Percentiles rank a stretch among this genome's conserved stretches.
Evolutionary conservation across 53 echinoderm and acorn worm genomes (phyloP).

Genomic region (Hippasteria phrygiana): DNA sequence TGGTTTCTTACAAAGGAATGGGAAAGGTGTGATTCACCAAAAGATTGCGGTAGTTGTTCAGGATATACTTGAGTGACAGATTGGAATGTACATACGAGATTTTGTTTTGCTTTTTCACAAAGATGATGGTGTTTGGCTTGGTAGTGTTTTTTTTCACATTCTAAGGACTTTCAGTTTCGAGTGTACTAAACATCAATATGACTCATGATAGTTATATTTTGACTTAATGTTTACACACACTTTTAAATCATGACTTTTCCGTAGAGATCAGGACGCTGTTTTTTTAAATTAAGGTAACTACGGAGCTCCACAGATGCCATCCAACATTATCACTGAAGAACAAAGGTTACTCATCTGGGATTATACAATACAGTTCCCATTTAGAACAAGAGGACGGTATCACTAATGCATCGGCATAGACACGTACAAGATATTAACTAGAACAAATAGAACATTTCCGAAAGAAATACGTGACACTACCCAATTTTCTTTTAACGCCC

Average conservation of each 20-base stretch:
- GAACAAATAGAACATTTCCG: no score
- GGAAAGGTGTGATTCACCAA: neutral
- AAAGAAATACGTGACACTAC: no score
- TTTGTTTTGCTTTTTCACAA: neutral
- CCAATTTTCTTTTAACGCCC: no score
- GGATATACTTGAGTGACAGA: slow-evolving; percentile 24
- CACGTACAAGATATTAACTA: no score
- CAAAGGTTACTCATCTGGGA: no score
- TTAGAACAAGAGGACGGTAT: no score
- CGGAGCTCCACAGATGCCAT: neutral
- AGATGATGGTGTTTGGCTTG: no score
- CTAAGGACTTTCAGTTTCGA: neutral
- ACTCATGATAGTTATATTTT: neutral
- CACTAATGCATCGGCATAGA: no score
- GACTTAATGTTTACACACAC: neutral
- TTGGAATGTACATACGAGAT: neutral
- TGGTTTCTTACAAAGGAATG: slow-evolving; percentile 10
- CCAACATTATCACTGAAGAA: neutral
- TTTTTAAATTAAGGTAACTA: neutral
- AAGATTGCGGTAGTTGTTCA: neutral
- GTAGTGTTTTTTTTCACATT: no score
- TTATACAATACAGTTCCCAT: no score
- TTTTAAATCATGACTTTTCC: neutral
- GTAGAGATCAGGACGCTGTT: neutral
- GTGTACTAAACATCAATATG: neutral